Evolutionary conservation across 2,888 invertebrate genomes (phyloP).

Genomic region (Onthophagus sagittarius): DNA sequence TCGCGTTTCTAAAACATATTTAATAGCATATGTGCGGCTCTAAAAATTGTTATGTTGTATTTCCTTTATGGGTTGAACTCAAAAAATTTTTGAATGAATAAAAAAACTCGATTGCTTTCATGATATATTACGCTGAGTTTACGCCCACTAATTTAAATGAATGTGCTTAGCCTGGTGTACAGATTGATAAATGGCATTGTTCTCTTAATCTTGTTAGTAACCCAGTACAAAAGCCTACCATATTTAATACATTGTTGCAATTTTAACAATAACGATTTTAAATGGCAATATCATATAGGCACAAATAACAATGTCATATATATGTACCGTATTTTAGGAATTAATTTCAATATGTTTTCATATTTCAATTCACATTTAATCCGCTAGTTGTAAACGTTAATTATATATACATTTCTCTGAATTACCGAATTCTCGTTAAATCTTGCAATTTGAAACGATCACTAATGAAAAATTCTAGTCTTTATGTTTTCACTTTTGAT

Average conservation of each 20-base stretch:
- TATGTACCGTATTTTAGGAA: no score
- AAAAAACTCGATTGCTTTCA: neutral
- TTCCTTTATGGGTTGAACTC: neutral
- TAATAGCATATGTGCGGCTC: neutral
- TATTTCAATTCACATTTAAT: no score
- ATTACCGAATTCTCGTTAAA: no score
- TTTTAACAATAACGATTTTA: slow-evolving; percentile 29
- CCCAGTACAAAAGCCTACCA: slow-evolving; percentile 28
- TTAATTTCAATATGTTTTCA: no score
- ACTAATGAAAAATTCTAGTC: no score
- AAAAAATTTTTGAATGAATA: neutral
- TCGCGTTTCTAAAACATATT: no score
- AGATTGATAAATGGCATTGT: slow-evolving; percentile 25
- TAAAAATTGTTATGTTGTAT: neutral
- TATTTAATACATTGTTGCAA: slow-evolving; percentile 33
- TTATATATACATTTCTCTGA: no score
- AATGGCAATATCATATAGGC: neutral
- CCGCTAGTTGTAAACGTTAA: no score
- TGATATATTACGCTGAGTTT: neutral
- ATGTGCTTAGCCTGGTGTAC: slow-evolving; percentile 27
- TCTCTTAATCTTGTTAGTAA: slow-evolving; percentile 31
- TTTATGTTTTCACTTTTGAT: no score
- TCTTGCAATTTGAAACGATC: no score
- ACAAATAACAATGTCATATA: no score
- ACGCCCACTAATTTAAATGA: neutral